Evolutionary conservation across 1,140 invertebrate species (phyloP).

Genomic region (Drosophila pallidifrons): DNA sequence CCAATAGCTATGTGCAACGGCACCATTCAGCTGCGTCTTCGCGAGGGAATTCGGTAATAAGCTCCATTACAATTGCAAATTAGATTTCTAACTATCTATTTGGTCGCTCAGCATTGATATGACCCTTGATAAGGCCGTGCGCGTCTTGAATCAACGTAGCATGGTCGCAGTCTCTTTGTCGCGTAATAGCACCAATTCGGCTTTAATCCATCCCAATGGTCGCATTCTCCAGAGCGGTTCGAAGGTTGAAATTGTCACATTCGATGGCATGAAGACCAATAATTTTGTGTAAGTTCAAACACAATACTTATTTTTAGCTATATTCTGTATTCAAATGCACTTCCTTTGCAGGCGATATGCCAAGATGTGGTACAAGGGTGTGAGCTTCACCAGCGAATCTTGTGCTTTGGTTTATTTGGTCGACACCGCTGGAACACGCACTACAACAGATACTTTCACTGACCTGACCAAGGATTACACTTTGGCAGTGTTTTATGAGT

Average conservation of each 20-base stretch:
- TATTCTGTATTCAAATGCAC: background rate
- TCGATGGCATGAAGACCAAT: constrained; percentile 81
- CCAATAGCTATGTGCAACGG: constrained; percentile 91
- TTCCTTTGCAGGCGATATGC: constrained; percentile 87
- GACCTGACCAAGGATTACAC: constrained; percentile 93
- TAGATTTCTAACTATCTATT: background rate
- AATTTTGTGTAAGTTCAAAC: constrained; percentile 74
- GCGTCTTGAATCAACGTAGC: constrained; percentile 92
- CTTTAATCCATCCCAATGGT: constrained; percentile 93
- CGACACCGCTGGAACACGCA: constrained; percentile 93
- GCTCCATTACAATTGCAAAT: background rate
- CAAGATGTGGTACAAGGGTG: constrained; percentile 96
- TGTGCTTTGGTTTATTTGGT: constrained; percentile 94
- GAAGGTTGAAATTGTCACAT: constrained; percentile 90
- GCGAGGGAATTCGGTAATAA: constrained; percentile 88
- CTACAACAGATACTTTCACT: constrained; percentile 93
- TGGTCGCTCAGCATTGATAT: constrained; percentile 89
- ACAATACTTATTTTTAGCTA: background rate
- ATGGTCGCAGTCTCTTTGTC: constrained; percentile 91
- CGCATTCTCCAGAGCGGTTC: constrained; percentile 93
- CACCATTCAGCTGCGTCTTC: constrained; percentile 91
- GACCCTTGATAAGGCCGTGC: constrained; percentile 92
- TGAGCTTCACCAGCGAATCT: constrained; percentile 93
- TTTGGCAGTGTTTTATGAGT: constrained; percentile 91
- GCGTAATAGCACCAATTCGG: constrained; percentile 89